phyloP scores from a whole-genome alignment of 2,888 invertebrate species.

The Morpho deidamia region DNA sequence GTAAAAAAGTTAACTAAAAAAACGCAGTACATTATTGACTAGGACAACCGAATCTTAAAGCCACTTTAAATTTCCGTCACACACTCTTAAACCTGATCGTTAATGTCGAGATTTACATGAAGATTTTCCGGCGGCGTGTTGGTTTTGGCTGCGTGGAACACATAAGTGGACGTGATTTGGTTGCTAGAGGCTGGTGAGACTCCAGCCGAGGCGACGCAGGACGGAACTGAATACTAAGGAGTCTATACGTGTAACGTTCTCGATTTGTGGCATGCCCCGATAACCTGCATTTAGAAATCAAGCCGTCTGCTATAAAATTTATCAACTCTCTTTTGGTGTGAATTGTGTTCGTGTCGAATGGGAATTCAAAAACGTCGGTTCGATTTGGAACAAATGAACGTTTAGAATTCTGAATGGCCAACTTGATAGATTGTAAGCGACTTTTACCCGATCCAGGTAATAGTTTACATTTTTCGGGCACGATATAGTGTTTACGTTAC shows the following conservation, averaged over 20 bases:
- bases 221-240: slow-evolving; percentile 69
- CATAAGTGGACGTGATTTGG: slow-evolving; percentile 74
- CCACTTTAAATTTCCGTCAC: slow-evolving; percentile 58
- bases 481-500: slow-evolving; percentile 6
- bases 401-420: slow-evolving; percentile 42
- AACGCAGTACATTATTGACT: neutral
- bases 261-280: slow-evolving; percentile 74
- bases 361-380: slow-evolving; percentile 48
- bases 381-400: slow-evolving; percentile 41
- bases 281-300: slow-evolving; percentile 77
- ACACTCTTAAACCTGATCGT: slow-evolving; percentile 68
- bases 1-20: neutral
- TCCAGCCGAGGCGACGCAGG: slow-evolving; percentile 55
- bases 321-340: slow-evolving; percentile 64
- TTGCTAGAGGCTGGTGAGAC: slow-evolving; percentile 57
- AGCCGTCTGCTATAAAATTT: slow-evolving; percentile 68
- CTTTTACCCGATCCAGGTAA: slow-evolving; percentile 17
- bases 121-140: slow-evolving; percentile 65
- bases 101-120: slow-evolving; percentile 75
- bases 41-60: slow-evolving; percentile 15
- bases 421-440: slow-evolving; percentile 22
- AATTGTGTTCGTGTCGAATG: slow-evolving; percentile 46
- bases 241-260: slow-evolving; percentile 61
- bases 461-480: slow-evolving; percentile 18
- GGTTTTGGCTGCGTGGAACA: slow-evolving; percentile 61